Conservation (phyloP, 2,797 vertebrate species). For the Pangasius sanitwongsei region DNA sequence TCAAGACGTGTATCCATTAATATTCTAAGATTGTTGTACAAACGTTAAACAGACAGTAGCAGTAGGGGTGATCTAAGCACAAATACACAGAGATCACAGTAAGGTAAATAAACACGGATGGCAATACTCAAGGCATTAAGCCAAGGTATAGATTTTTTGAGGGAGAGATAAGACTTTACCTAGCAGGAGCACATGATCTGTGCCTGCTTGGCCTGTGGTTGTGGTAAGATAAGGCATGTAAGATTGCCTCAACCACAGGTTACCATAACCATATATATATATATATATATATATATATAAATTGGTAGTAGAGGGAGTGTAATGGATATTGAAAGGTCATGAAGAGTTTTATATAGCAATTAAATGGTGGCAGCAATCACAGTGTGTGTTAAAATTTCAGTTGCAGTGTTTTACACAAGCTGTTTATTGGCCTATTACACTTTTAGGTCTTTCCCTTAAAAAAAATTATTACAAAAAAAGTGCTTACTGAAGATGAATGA, state of each 20-base stretch:
- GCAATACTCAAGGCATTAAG: background rate
- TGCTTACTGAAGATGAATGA: background rate
- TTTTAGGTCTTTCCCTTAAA: background rate
- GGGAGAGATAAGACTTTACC: background rate
- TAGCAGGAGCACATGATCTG: background rate
- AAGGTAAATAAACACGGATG: background rate
- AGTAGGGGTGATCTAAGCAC: background rate
- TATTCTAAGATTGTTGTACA: background rate
- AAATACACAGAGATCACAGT: background rate
- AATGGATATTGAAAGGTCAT: no score
- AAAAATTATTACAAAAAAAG: background rate
- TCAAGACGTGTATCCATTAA: background rate
- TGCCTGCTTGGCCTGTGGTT: background rate
- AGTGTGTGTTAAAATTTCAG: background rate
- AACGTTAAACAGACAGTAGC: background rate
- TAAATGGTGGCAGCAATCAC: background rate
- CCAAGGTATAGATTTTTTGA: background rate
- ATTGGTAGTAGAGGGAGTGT: no score
- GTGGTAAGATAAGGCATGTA: background rate
- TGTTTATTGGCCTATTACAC: background rate
- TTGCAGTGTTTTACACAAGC: background rate
- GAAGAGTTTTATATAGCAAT: background rate
- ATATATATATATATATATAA: no score
- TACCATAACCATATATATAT: background rate
- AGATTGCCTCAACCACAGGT: background rate